Base-by-base conservation (phyloP, 2,888 invertebrate genomes). In the Aphodius sticticus region DNA sequence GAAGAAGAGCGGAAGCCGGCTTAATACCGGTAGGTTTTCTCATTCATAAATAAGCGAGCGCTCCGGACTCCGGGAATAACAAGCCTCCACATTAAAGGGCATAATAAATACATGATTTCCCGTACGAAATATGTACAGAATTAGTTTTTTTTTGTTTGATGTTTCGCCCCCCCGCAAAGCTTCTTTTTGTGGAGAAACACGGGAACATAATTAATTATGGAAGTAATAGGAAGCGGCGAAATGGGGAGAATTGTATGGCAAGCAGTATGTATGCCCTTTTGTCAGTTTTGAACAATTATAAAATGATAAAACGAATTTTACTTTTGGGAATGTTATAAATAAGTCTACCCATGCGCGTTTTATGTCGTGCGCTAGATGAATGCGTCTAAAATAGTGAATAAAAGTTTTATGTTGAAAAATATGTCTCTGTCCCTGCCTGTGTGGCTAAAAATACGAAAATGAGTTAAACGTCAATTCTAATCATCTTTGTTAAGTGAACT, bases 81-180 rank as follows among this genome's bases (percentile, higher is more conserved):
- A 53, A 53, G 53, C 3, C 53, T 53, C 53, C 53, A 53, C 53
- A 53, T 53, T 53, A 53, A 53, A 53, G 53, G 53, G 53, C 53
- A 53, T 53, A 53, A 53, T 53, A 53, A 53, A 53, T 53, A 53
- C 53, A 53, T 53, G 53, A 53, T 53, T 53, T 53, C 53, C 53
- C 53, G 53, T 53, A 53, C 53, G 53, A 53, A 53, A 53, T 53
- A 53, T 53, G 53, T 53, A 53, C 9, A 53, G 53, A 53, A 53
- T 53, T 53, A 1, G 12, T 53, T 53, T 26, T 26, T 26, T 26
- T 53, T 53, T 53, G 53, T 53, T 53, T 53, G 53, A 53, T 53
- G 53, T 53, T 53, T 53, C 53, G 26, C 53, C 53, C 53, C 7
- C 12, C 53, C 53, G 53, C 53, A 53, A 53, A 53, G 53, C 53